Percentiles rank a stretch among this genome's conserved stretches.
Evolutionary conservation across 2,888 invertebrate species (phyloP).

Genomic region (Coelinius sp.): DNA sequence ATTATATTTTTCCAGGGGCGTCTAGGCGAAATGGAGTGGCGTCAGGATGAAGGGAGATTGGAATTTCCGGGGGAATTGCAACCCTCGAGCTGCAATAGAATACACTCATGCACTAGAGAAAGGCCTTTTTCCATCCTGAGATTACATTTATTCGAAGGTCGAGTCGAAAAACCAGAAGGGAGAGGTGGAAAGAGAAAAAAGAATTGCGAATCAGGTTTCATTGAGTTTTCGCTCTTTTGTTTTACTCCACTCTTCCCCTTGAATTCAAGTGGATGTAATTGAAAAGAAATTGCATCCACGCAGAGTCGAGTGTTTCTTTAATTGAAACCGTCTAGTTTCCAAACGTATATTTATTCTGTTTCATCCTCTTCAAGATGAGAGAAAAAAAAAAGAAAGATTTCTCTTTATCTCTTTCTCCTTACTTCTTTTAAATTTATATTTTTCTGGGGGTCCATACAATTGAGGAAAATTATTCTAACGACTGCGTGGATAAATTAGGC

Average conservation of each 20-base stretch:
- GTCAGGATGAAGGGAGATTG: background rate
- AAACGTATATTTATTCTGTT: constrained; percentile 11
- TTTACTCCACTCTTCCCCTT: constrained; percentile 18
- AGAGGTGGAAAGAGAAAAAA: constrained; percentile 6
- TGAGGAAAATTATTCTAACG: background rate
- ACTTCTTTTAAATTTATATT: background rate
- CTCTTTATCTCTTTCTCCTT: background rate
- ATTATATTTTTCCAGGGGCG: constrained; percentile 1
- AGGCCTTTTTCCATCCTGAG: constrained; percentile 18
- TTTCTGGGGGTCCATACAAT: background rate
- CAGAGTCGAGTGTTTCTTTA: constrained; percentile 44
- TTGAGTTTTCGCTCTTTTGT: constrained; percentile 4
- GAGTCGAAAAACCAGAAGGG: constrained; percentile 25
- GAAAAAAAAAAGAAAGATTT: background rate
- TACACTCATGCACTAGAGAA: constrained; percentile 16
- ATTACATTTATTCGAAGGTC: constrained; percentile 42
- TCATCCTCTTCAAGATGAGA: background rate
- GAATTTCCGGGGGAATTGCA: background rate
- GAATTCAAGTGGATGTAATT: constrained; percentile 45
- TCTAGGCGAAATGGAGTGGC: constrained; percentile 1
- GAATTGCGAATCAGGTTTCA: constrained; percentile 5
- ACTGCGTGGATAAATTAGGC: background rate
- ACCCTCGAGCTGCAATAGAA: background rate
- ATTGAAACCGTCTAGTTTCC: constrained; percentile 39
- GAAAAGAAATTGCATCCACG: constrained; percentile 48